These are phyloP conservation scores for Brachionus plicatilis DNA, from an alignment of 1,140 invertebrate genomes.

Conservation along the genomic window DNA sequence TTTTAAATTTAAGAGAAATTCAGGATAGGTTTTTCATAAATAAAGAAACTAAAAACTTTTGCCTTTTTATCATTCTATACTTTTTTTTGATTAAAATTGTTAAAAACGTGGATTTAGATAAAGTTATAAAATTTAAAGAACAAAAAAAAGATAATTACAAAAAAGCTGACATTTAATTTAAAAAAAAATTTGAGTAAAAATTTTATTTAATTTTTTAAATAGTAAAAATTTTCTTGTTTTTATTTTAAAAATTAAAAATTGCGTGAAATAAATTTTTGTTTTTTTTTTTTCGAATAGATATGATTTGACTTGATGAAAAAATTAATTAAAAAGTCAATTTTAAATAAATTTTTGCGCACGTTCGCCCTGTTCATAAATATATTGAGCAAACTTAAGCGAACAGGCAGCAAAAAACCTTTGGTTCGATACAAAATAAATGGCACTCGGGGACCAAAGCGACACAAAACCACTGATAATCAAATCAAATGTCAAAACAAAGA, in stretches of 20 bases:
- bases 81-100: too few relatives aligned
- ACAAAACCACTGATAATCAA: neutral
- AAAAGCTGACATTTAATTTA: too few relatives aligned
- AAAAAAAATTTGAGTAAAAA: too few relatives aligned
- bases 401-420: neutral
- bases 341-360: constrained; percentile 4
- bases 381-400: neutral
- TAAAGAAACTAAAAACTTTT: too few relatives aligned
- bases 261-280: neutral
- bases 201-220: too few relatives aligned
- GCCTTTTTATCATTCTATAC: too few relatives aligned
- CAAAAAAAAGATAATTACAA: too few relatives aligned
- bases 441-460: neutral
- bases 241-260: neutral
- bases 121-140: too few relatives aligned
- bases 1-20: too few relatives aligned
- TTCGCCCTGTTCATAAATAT: neutral
- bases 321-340: constrained; percentile 24
- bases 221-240: too few relatives aligned
- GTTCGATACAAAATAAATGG: neutral
- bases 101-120: too few relatives aligned
- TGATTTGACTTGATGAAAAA: constrained; percentile 6
- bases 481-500: neutral
- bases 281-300: neutral
- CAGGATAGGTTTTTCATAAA: too few relatives aligned